These are phyloP conservation scores for Cephalotes varians DNA, from an alignment of 2,888 invertebrate genomes.

Conservation along the genomic window DNA sequence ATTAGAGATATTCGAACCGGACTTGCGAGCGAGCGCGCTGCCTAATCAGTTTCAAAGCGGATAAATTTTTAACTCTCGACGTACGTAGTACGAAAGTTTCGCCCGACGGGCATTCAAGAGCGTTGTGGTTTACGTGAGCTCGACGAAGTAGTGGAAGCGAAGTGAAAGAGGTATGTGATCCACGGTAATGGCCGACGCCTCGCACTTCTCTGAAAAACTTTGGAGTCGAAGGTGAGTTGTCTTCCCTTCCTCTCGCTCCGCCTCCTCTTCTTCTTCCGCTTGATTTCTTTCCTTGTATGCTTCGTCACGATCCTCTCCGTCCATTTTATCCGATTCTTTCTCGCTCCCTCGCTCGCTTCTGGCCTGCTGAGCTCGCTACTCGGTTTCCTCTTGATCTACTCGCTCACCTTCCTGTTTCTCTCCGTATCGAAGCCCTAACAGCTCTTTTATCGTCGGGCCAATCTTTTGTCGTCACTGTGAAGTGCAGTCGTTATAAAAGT, in stretches of 20 bases:
- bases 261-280: constrained; percentile 17
- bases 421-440: constrained; percentile 70
- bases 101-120: constrained; percentile 11
- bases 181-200: constrained; percentile 73
- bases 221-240: constrained; percentile 69
- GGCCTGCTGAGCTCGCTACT: not conserved
- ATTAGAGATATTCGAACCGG: constrained; percentile 50
- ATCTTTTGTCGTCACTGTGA: constrained; percentile 67
- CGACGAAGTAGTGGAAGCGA: constrained; percentile 39
- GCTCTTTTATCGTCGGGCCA: constrained; percentile 72
- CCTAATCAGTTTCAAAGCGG: constrained; percentile 68
- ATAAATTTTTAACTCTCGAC: constrained; percentile 73
- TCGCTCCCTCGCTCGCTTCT: constrained; percentile 9
- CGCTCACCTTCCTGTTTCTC: constrained; percentile 64
- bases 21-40: constrained; percentile 28
- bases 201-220: constrained; percentile 71
- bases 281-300: constrained; percentile 22
- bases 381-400: constrained; percentile 22
- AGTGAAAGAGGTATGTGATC: constrained; percentile 73
- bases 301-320: constrained; percentile 1
- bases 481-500: constrained; percentile 76
- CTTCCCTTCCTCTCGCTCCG: not conserved
- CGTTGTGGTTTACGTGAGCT: constrained; percentile 12
- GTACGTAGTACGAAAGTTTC: constrained; percentile 60
- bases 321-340: constrained; percentile 16